A percentile compares a stretch with the other conserved stretches of the same genome.
Conservation (phyloP, 2,797 vertebrate genomes). For the Nannoperca obscura region DNA sequence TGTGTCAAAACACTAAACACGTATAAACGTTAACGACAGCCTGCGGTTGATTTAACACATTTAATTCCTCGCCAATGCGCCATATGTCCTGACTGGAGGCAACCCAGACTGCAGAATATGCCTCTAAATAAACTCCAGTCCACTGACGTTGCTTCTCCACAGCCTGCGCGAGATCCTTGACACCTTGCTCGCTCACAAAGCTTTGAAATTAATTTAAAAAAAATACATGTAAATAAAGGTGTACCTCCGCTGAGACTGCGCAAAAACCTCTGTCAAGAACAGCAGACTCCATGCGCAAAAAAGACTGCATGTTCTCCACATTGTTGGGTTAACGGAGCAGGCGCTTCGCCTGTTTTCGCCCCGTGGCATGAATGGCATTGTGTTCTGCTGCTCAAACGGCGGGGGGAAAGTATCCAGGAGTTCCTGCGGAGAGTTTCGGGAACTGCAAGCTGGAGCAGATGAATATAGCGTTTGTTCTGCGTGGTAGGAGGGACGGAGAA, state of each 20-base stretch:
- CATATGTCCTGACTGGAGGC: slow-evolving; percentile 39
- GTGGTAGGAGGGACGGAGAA: slow-evolving; percentile 83
- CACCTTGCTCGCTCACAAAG: slow-evolving; percentile 40
- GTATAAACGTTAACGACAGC: background rate
- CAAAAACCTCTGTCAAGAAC: slow-evolving; percentile 75
- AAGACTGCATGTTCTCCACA: slow-evolving; percentile 81
- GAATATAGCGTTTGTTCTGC: slow-evolving; percentile 91
- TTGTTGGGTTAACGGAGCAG: slow-evolving; percentile 72
- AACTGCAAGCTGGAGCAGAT: slow-evolving; percentile 81
- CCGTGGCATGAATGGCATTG: slow-evolving; percentile 78
- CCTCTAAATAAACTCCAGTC: slow-evolving; percentile 36
- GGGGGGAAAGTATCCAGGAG: slow-evolving; percentile 70
- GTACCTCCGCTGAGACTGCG: slow-evolving; percentile 87
- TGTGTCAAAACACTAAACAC: background rate
- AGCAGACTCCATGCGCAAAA: slow-evolving; percentile 81
- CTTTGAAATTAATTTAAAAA: slow-evolving; percentile 19
- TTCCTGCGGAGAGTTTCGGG: slow-evolving; percentile 82
- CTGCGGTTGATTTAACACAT: slow-evolving; percentile 18
- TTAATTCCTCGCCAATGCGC: slow-evolving; percentile 51
- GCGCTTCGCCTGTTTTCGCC: slow-evolving; percentile 66
- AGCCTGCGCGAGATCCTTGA: slow-evolving; percentile 8
- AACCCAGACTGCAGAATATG: slow-evolving; percentile 46
- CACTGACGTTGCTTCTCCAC: slow-evolving; percentile 21
- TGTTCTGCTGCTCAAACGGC: slow-evolving; percentile 57
- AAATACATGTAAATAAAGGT: slow-evolving; percentile 33